Base-by-base conservation (phyloP, 2,888 invertebrate species). In the Mythimna ferrago region DNA sequence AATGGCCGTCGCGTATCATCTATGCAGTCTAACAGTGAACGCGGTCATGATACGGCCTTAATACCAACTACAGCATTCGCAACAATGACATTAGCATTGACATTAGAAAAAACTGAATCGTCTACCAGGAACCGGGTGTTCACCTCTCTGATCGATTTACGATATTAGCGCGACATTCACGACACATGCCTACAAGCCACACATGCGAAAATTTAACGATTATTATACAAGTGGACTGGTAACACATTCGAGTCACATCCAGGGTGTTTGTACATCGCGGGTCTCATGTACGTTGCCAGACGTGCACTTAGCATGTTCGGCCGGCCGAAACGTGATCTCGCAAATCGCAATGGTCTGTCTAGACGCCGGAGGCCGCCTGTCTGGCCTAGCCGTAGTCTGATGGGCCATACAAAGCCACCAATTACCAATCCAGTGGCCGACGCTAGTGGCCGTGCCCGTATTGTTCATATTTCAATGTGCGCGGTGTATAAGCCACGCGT, bases 311-410 rank as follows among this genome's bases (percentile, higher is more conserved):
- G 93, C 94, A 92, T 94, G 94, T 92, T 92, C 94, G 93, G 88
- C 91, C 92, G 92, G 90, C 92, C 93, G 95, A 94, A 95, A 95
- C 95, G 94, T 94, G 95, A 95, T 94, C 94, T 92, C 92, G 91
- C 94, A 93, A 92, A 92, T 91, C 92, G 92, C 92, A 91, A 89
- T 89, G 90, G 91, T 84, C 91, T 89, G 94, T 94, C 95, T 94
- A 94, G 95, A 95, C 94, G 88, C 88, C 92, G 91, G 91, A 91
- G 92, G 92, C 93, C 88, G 92, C 83, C 91, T 89, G 94, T 93
- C 93, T 93, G 89, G 90, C 87, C 89, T 90, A 91, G 90, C 89
- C 89, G 80, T 82, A 81, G 86, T 87, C 87, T 86, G 90, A 89
- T 91, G 91, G 89, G 85, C 90, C 90, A 90, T 90, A 90, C 92